These are phyloP conservation scores for Varroa destructor DNA, from an alignment of 1,140 invertebrate genomes.

Conservation along the genomic window DNA sequence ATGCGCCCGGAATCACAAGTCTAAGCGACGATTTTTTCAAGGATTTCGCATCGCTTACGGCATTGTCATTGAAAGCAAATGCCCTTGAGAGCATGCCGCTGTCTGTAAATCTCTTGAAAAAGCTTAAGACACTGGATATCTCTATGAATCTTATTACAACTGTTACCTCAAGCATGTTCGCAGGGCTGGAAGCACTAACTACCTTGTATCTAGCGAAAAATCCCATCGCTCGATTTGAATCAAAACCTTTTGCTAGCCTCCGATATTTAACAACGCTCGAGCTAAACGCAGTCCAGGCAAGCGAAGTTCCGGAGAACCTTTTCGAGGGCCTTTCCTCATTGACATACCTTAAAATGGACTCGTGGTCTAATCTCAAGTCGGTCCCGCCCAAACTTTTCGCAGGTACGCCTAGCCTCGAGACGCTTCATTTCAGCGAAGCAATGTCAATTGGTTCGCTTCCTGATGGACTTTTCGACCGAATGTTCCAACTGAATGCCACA, in stretches of 20 bases:
- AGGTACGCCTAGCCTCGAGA: not conserved
- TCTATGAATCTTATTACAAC: slow-evolving; percentile 2
- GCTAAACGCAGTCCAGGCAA: slow-evolving; percentile 34
- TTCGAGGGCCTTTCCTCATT: slow-evolving; percentile 28
- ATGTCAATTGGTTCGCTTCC: not conserved
- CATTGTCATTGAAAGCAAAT: not conserved
- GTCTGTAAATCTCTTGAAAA: not conserved
- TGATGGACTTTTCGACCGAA: not conserved
- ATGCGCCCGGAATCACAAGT: not conserved
- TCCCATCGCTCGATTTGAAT: slow-evolving; percentile 30
- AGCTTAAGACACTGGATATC: slow-evolving; percentile 1
- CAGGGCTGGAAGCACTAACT: slow-evolving; percentile 25
- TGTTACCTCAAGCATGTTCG: slow-evolving; percentile 14
- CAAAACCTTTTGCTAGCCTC: slow-evolving; percentile 32
- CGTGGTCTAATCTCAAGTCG: slow-evolving; percentile 6
- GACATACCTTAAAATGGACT: slow-evolving; percentile 20
- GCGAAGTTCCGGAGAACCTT: slow-evolving; percentile 29
- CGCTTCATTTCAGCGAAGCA: not conserved
- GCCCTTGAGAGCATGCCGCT: not conserved
- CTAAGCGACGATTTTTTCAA: slow-evolving; percentile 13
- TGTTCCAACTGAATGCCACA: not conserved
- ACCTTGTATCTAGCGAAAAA: slow-evolving; percentile 31
- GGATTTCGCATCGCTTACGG: not conserved
- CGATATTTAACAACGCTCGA: slow-evolving; percentile 34
- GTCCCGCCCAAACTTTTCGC: not conserved